Evolutionary conservation across 1,140 invertebrate genomes (phyloP).

Genomic region (Anoplolepis gracilipes): DNA sequence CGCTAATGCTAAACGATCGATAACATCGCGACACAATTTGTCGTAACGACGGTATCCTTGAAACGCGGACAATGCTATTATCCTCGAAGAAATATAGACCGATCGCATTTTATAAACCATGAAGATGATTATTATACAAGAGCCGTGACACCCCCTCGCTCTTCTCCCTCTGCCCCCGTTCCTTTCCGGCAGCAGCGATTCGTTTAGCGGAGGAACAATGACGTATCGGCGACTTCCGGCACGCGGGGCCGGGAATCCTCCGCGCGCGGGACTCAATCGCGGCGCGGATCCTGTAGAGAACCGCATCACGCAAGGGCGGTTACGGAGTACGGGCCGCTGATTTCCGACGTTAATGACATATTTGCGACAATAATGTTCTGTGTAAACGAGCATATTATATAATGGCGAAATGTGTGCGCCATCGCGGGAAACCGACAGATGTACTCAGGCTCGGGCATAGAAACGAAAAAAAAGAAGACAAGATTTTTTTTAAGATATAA

Average conservation of each 20-base stretch:
- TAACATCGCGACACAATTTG: not conserved
- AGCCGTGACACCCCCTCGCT: not conserved
- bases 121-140: conserved; percentile 51
- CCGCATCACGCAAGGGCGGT: conserved; percentile 79
- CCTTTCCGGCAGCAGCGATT: conserved; percentile 63
- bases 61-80: conserved; percentile 18
- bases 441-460: conserved; percentile 24
- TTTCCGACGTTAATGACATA: conserved; percentile 83
- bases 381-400: conserved; percentile 82
- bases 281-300: conserved; percentile 74
- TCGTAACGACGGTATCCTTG: conserved; percentile 23
- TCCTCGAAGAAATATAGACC: conserved; percentile 11
- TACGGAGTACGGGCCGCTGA: conserved; percentile 76
- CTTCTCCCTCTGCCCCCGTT: not conserved
- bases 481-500: not conserved
- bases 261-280: conserved; percentile 48
- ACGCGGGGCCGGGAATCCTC: conserved; percentile 54
- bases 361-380: conserved; percentile 82
- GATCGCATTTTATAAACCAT: conserved; percentile 25
- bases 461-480: not conserved
- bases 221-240: conserved; percentile 73
- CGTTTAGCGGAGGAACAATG: conserved; percentile 69
- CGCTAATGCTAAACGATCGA: conserved; percentile 20
- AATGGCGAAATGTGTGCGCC: conserved; percentile 71
- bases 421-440: conserved; percentile 25